A percentile compares a stretch with the other conserved stretches of the same genome.
These are phyloP conservation scores for Scytalopus superciliaris DNA, from an alignment of 2,113 vertebrate species.

Conservation along the genomic window DNA sequence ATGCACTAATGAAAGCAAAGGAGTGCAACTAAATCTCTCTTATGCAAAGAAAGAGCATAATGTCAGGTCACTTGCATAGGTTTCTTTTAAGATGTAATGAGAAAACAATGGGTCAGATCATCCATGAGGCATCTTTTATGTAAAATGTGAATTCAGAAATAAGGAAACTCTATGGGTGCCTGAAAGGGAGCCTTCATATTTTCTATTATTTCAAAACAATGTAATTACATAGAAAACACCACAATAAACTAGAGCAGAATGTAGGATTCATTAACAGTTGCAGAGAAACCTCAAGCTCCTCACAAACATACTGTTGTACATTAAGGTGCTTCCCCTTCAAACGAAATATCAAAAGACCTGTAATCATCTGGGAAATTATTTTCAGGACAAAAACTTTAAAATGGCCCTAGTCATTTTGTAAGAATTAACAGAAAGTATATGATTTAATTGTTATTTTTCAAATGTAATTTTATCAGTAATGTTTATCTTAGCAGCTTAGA, in stretches of 20 bases:
- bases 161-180: neutral
- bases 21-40: neutral
- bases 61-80: neutral
- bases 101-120: neutral
- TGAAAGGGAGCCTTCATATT: neutral
- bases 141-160: neutral
- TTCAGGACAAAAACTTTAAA: neutral
- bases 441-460: neutral
- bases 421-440: neutral
- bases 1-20: neutral
- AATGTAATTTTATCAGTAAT: neutral
- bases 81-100: neutral
- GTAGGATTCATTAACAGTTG: neutral
- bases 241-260: neutral
- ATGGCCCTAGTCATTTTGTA: neutral
- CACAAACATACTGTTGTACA: neutral
- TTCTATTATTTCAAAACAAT: neutral
- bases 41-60: neutral
- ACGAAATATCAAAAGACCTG: neutral
- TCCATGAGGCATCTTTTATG: neutral
- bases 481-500: neutral
- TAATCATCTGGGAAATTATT: neutral
- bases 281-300: neutral
- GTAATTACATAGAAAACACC: neutral
- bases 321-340: neutral